Percentiles rank a stretch among this genome's conserved stretches.
These are phyloP conservation scores for Semaprochilodus insignis DNA, from an alignment of 2,797 vertebrate genomes.

Conservation along the genomic window DNA sequence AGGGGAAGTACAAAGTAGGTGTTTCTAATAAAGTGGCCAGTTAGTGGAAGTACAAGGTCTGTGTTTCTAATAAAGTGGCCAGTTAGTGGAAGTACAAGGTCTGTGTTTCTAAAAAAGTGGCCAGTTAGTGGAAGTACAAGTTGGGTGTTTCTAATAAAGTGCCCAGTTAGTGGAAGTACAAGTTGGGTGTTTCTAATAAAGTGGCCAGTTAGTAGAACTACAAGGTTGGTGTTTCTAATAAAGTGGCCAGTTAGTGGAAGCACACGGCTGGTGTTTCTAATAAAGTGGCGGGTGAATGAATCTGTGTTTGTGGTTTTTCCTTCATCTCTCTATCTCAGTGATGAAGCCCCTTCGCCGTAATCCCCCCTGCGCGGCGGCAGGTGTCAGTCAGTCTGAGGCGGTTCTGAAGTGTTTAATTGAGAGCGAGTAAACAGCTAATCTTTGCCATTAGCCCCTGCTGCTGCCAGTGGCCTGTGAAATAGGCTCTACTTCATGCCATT, in stretches of 20 bases:
- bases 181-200: neutral
- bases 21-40: slow-evolving; percentile 1
- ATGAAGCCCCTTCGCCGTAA: neutral
- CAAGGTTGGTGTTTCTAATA: neutral
- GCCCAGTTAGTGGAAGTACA: neutral
- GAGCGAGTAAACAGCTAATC: slow-evolving; percentile 60
- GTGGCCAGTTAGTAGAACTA: neutral
- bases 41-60: neutral
- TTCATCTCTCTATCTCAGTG: neutral
- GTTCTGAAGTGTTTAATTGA: slow-evolving; percentile 68
- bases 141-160: neutral
- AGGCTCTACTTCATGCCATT: slow-evolving; percentile 66
- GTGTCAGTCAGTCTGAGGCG: slow-evolving; percentile 12
- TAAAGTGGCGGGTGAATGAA: neutral
- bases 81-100: neutral
- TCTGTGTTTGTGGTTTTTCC: neutral
- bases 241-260: neutral
- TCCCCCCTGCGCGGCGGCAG: neutral
- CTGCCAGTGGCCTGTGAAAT: slow-evolving; percentile 73
- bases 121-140: neutral
- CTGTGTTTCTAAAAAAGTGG: neutral
- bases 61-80: slow-evolving; percentile 1
- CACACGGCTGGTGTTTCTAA: neutral
- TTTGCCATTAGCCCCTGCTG: slow-evolving; percentile 54
- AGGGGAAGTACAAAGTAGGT: neutral